Evolutionary conservation across 2,113 vertebrate genomes (phyloP).

Genomic region (Cariama cristata): DNA sequence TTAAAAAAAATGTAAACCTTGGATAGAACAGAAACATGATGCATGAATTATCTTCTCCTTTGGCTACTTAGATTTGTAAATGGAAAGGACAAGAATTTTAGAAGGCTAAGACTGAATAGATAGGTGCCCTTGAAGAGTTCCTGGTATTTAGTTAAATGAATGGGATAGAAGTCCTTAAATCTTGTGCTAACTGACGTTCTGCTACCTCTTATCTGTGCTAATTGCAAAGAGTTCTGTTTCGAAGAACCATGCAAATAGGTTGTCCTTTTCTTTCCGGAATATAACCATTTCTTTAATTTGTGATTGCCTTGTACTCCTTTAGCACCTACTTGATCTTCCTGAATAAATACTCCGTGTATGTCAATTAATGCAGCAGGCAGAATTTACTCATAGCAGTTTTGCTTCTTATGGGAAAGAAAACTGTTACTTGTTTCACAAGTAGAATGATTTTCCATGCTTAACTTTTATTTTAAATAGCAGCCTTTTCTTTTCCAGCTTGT

Average conservation of each 20-base stretch:
- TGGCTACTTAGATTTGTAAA: background rate
- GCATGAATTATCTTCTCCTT: background rate
- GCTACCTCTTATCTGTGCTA: background rate
- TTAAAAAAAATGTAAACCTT: background rate
- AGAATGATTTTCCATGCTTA: background rate
- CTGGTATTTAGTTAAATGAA: background rate
- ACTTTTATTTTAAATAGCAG: background rate
- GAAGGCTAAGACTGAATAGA: background rate
- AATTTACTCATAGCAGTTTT: background rate
- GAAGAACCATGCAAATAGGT: background rate
- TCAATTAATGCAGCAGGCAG: background rate
- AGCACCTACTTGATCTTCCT: background rate
- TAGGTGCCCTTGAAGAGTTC: background rate
- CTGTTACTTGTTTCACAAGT: background rate
- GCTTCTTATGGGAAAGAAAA: background rate
- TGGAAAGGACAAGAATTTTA: background rate
- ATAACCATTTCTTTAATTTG: background rate
- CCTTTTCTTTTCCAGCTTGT: background rate
- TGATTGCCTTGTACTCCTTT: background rate
- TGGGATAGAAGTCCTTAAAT: background rate
- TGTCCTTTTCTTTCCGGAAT: background rate
- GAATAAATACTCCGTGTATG: background rate
- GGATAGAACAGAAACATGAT: background rate
- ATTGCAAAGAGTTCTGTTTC: background rate
- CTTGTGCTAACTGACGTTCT: background rate